Conservation (phyloP, 2,797 vertebrate species). For the Rhinophrynus dorsalis region DNA sequence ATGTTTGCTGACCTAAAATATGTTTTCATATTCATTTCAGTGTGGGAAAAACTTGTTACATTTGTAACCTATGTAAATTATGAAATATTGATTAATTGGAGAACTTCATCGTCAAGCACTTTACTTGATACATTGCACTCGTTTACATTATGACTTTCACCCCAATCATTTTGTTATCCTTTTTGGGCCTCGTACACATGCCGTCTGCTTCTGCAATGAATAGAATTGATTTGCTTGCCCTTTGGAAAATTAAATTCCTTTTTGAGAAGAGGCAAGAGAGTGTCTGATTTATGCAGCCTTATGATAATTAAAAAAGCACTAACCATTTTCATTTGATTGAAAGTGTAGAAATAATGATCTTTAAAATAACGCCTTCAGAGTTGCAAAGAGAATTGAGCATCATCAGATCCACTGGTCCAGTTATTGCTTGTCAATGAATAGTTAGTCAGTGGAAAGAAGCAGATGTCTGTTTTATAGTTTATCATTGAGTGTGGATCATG, state of each 20-base stretch:
- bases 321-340: constrained; percentile 53
- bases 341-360: constrained; percentile 52
- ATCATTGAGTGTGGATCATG: background rate
- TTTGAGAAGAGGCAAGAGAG: constrained; percentile 32
- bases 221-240: constrained; percentile 46
- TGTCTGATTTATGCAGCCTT: constrained; percentile 45
- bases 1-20: too few relatives aligned
- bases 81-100: background rate
- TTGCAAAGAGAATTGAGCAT: constrained; percentile 15
- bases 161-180: constrained; percentile 19
- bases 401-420: constrained; percentile 16
- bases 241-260: constrained; percentile 45
- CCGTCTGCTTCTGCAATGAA: constrained; percentile 20
- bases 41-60: background rate
- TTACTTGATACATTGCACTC: background rate
- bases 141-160: constrained; percentile 8
- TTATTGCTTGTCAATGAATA: constrained; percentile 9
- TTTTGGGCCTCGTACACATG: constrained; percentile 23
- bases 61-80: background rate
- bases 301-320: constrained; percentile 53
- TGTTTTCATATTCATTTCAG: too few relatives aligned
- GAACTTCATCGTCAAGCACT: background rate
- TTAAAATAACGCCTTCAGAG: constrained; percentile 45
- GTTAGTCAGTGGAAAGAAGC: constrained; percentile 6
- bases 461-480: background rate